Base-by-base conservation (phyloP, 2,797 vertebrate species). In the Anomalospiza imberbis region DNA sequence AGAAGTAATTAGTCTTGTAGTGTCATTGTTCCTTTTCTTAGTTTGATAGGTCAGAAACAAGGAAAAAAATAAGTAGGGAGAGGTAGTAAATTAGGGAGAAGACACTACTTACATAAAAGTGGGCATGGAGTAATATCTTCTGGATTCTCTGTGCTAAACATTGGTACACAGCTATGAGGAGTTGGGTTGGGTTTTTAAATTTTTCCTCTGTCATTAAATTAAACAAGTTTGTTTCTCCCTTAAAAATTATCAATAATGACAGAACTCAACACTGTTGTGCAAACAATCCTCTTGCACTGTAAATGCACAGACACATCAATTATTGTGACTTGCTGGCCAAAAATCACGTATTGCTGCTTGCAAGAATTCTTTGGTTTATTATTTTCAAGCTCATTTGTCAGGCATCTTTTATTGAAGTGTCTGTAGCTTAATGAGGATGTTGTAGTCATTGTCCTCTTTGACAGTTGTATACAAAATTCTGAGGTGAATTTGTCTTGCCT, bases 1-100 rank as follows among this genome's bases (percentile, higher is more conserved):
- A 58, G 17, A 32, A 90, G 40, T 91, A 93, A 95, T 97, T 96
- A 80, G 44, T 88, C 97, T 85, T 88, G 11, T 92, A 45, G 17
- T 92, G 88, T 89, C 85, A 36, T 54, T 92, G 88, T 72, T 72
- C 70, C 74, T 40, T 82, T 94, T 94, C 63, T 73, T 85, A 93
- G 38, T 45, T 77, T 92, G 85, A 83, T 81, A 22, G 9, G 67
- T 81, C 73, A 86, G 75, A 90, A 95, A 62, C 14, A 88, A 72
- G 57, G 92, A 95, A 95, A 88, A 61, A 60, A 93, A 73, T 38
- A 75, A 82, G 22, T 60, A 61, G 34, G 65, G 71, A 90, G n/a
- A 71, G n/a, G 17, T 20, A 42, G 26, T 70, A 87, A 91, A 63
- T 93, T 85, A 79, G 36, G 26, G 40, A 83, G 57, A 90, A 87